Evolutionary conservation across 2,113 vertebrate genomes (phyloP).

Genomic region (Lipophrys pholis): DNA sequence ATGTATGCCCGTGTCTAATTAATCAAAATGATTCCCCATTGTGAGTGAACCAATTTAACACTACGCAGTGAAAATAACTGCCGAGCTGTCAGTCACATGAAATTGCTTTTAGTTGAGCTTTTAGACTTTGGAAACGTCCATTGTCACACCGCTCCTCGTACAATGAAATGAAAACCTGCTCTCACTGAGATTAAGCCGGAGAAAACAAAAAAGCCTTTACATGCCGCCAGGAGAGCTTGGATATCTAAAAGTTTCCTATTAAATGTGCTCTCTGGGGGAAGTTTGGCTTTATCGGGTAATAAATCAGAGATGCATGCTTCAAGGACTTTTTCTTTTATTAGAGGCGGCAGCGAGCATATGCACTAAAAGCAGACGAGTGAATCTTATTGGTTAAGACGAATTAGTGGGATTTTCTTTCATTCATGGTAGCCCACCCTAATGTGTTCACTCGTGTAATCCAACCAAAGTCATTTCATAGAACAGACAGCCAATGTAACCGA

Average conservation of each 20-base stretch:
- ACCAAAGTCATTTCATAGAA: too few relatives aligned
- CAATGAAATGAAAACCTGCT: conserved; percentile 27
- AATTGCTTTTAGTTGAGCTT: conserved; percentile 41
- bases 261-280: not conserved
- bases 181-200: conserved; percentile 28
- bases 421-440: too few relatives aligned
- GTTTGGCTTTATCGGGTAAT: conserved; percentile 10
- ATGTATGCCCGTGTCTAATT: too few relatives aligned
- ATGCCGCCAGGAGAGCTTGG: not conserved
- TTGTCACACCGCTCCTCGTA: conserved; percentile 11
- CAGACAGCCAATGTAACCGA: too few relatives aligned
- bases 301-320: conserved; percentile 12
- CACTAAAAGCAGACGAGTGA: not conserved
- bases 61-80: conserved; percentile 6
- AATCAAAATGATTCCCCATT: not conserved
- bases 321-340: not conserved
- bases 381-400: not conserved
- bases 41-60: conserved; percentile 9
- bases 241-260: conserved; percentile 4
- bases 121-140: not conserved
- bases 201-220: conserved; percentile 1
- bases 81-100: conserved; percentile 22
- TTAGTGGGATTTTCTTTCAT: not conserved
- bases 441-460: too few relatives aligned
- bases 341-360: not conserved